phyloP scores from a whole-genome alignment of 2,888 invertebrate genomes.

The Sepiola atlantica region DNA sequence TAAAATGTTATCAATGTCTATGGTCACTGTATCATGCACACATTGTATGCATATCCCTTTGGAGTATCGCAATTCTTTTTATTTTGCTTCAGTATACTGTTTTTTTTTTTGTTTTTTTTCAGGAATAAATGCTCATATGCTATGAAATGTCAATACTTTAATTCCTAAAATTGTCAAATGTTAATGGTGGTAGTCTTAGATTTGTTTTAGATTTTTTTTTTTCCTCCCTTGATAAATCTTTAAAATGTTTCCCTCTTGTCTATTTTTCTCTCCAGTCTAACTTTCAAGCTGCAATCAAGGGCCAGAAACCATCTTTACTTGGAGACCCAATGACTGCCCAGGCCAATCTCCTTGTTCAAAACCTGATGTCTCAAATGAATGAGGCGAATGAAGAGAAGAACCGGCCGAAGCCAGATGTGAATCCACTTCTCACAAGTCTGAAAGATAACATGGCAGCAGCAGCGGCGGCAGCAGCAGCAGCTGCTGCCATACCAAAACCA shows the following conservation, averaged over 20 bases:
- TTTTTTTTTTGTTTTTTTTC: too few species aligned
- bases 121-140: too few species aligned
- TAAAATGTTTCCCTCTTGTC: neutral
- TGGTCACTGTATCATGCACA: too few species aligned
- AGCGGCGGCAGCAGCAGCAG: slow-evolving; percentile 45
- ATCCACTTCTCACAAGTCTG: slow-evolving; percentile 42
- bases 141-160: too few species aligned
- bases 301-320: slow-evolving; percentile 71
- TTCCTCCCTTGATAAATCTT: neutral
- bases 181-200: too few species aligned
- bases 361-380: slow-evolving; percentile 68
- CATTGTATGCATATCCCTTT: too few species aligned
- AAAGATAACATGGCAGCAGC: slow-evolving; percentile 33
- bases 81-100: too few species aligned
- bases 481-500: slow-evolving; percentile 40
- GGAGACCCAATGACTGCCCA: slow-evolving; percentile 71
- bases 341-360: slow-evolving; percentile 74
- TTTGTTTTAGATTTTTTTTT: neutral
- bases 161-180: too few species aligned
- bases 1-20: too few species aligned
- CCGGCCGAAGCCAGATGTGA: neutral
- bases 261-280: neutral
- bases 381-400: slow-evolving; percentile 38
- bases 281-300: slow-evolving; percentile 39
- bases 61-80: too few species aligned